Conservation (phyloP, 2,888 invertebrate species). For the Mystacides longicornis region DNA sequence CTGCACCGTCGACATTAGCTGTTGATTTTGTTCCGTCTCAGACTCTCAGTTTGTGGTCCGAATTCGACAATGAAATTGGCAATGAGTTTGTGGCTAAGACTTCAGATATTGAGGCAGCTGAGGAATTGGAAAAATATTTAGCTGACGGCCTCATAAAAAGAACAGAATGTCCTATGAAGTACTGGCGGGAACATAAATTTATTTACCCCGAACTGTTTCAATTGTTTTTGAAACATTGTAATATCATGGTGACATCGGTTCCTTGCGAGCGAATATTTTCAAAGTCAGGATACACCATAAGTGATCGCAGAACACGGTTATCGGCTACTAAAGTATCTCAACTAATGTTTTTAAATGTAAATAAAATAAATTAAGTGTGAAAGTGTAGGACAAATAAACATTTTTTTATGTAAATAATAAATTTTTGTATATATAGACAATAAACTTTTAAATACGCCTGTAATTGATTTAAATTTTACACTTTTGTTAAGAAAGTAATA, state of each 20-base stretch:
- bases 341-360: background rate
- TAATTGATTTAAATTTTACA: too few relatives aligned
- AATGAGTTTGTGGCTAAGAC: constrained; percentile 13
- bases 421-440: too few relatives aligned
- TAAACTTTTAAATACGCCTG: too few relatives aligned
- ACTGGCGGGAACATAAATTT: constrained; percentile 22
- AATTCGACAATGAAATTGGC: constrained; percentile 16
- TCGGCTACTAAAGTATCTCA: background rate
- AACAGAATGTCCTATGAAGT: constrained; percentile 18
- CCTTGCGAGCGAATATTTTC: background rate
- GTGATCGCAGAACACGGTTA: background rate
- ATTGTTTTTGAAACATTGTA: too few relatives aligned
- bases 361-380: background rate
- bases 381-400: background rate
- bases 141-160: constrained; percentile 13
- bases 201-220: too few relatives aligned
- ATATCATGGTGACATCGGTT: background rate
- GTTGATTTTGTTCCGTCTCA: constrained; percentile 5
- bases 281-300: background rate
- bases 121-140: constrained; percentile 21
- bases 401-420: too few relatives aligned
- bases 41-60: constrained; percentile 16
- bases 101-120: constrained; percentile 8
- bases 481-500: too few relatives aligned
- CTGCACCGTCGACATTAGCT: background rate